Conservation (phyloP, 37 sponge, comb jelly and placozoan species). For the Beroe ovata region DNA sequence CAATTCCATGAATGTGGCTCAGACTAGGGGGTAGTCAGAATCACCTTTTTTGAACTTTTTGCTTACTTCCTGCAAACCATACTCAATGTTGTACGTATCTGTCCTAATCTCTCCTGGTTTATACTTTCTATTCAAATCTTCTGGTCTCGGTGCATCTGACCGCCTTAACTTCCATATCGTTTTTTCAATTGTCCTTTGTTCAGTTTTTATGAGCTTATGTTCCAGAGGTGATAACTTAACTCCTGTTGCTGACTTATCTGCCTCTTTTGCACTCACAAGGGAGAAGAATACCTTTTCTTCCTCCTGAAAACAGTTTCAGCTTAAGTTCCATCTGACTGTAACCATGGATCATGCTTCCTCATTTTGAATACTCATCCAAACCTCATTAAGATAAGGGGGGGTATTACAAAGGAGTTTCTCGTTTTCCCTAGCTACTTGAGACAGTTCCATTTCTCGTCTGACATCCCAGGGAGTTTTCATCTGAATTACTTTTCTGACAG, state of each 20-base stretch:
- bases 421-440: not conserved
- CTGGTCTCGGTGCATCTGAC: not conserved
- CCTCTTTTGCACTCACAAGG: not conserved
- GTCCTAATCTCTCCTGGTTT: conserved; percentile 7
- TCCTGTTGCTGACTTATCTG: not conserved
- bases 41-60: not conserved
- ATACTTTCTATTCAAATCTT: not conserved
- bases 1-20: too few relatives aligned
- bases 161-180: conserved; percentile 23
- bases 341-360: not conserved
- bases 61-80: conserved; percentile 24
- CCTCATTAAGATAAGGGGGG: conserved; percentile 34
- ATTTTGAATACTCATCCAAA: too few relatives aligned
- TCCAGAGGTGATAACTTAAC: not conserved
- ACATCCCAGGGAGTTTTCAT: conserved; percentile 52
- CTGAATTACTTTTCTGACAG: conserved; percentile 23
- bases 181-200: conserved; percentile 20
- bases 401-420: not conserved
- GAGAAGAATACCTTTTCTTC: conserved; percentile 42
- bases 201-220: not conserved
- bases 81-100: not conserved
- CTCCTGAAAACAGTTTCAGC: conserved; percentile 15
- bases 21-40: not conserved
- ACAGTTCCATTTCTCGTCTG: not conserved
- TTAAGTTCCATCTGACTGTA: not conserved